Evolutionary conservation across 23 tunicate species (phyloP), one percentile per base, ranked within the genome.

Genomic region (Halocynthia roretzi): DNA sequence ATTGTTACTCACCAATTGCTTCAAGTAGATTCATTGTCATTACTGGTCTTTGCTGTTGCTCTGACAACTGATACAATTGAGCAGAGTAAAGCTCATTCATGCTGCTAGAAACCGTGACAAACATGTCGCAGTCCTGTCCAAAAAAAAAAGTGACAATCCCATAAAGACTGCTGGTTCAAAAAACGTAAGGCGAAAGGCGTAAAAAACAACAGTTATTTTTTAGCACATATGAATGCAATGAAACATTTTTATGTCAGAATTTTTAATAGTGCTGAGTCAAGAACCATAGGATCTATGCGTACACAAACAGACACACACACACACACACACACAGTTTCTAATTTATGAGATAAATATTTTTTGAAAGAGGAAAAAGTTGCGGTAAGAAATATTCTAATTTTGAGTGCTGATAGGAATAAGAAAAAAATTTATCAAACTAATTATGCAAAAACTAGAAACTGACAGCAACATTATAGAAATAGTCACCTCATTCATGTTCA

Each of bases 31-130:
- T 87, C 17, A 87, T 82, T 49, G 62, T 49, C 61, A 85, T 81
- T 22, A 77, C 76, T 1, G 85, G 86, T 55, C 86, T 48, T 12
- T 80, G 75, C 40, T 74, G 78, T 15, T 62, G 78, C 56, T 8
- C 15, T 11, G 82, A 53, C 68, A 82, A 17, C 7, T 67, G 54
- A 70, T 82, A 87, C 7, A 89, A 72, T 53, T 83, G 79, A 6
- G 85, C 96, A 20, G 83, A 83, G 56, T 78, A 89, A 10, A 89
- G 57, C 62, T 89, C 96, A 40, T 84, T 80, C 40, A 80, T 84
- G 60, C 83, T 78, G 82, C 96, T 89, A 60, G 96, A 89, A 10
- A 89, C 88, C 5, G 96, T 83, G 19, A 89, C 81, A 62, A 83
- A 89, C 71, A 70, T 72, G 20, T 78, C 61, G 62, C 96, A 89